phyloP scores from a whole-genome alignment of 2,797 vertebrate species.

The Rachycentron canadum region DNA sequence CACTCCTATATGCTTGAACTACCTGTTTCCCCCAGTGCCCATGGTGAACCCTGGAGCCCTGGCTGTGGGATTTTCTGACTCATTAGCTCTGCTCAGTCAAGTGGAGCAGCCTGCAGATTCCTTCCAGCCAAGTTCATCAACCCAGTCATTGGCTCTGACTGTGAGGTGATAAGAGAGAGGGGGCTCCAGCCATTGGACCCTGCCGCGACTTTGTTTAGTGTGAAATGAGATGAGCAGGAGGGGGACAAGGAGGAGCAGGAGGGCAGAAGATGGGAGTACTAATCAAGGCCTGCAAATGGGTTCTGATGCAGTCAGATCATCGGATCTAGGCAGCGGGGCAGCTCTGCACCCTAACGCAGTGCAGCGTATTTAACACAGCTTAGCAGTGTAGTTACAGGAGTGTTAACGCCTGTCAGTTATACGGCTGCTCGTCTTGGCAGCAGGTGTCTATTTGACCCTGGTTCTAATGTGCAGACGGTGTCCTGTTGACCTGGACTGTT shows the following conservation, averaged over 20 bases:
- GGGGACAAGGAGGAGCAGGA: conserved; percentile 43
- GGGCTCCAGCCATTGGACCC: conserved; percentile 64
- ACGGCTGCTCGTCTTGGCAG: conserved; percentile 58
- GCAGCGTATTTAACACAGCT: conserved; percentile 80
- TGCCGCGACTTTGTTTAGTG: conserved; percentile 77
- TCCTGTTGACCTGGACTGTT: conserved; percentile 69
- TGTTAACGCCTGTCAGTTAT: conserved; percentile 84
- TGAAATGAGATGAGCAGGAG: conserved; percentile 76
- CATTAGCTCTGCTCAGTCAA: conserved; percentile 83
- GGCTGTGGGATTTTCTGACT: conserved; percentile 83
- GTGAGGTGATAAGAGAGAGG: conserved; percentile 69
- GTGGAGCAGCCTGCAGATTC: conserved; percentile 80
- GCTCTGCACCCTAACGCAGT: conserved; percentile 58
- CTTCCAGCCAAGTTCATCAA: conserved; percentile 81
- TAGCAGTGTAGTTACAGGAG: conserved; percentile 79
- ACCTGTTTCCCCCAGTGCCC: conserved; percentile 72
- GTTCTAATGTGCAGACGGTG: conserved; percentile 62
- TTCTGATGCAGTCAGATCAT: conserved; percentile 45
- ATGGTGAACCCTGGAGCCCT: conserved; percentile 74
- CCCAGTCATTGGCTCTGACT: conserved; percentile 64
- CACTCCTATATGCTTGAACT: conserved; percentile 38
- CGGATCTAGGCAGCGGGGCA: conserved; percentile 47
- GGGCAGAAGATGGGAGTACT: conserved; percentile 51
- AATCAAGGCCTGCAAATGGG: conserved; percentile 55
- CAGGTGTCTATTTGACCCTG: conserved; percentile 78